Base-by-base conservation (phyloP, 2,797 vertebrate species). In the Falco naumanni region DNA sequence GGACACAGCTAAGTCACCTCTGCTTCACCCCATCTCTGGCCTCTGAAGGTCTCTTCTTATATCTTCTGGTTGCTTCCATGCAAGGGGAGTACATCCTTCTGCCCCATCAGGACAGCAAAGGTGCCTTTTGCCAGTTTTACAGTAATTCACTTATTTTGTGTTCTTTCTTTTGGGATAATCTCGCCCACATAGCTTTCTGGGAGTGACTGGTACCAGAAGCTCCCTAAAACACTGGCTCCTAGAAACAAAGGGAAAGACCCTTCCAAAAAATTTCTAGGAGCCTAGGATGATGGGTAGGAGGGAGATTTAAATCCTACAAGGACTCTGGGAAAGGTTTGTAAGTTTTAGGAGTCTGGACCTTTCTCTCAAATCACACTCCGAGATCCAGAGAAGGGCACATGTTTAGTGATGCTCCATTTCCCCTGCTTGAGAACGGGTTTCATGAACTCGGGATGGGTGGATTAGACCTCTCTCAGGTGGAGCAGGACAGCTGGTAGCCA, bases 391-490 rank as follows among this genome's bases (percentile, higher is more conserved):
- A 43, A 51, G 4, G 22, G 16, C 50, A 14, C 5, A 31, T 12
- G 8, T 70, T 17, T 77, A 43, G 66, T 31, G 69, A 25, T 78
- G 66, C 5, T 76, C 18, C 7, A 1, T 4, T 5, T 41, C 26
- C 6, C 13, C 3, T 53, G 31, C 7, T 43, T 28, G 18, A 61
- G 54, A 31, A 48, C 31, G 39, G 31, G 10, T 47, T 77, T 70
- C 3, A 15, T 11, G 15, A 78, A 65, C 7, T 59, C 13, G 0
- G 0, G 22, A 12, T 19, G 37, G 24, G 8, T 60, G 22, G 10
- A 50, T 76, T 29, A 41, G 53, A 24, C 25, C 28, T 22, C 9
- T 72, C 13, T 41, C 1, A 6, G 34, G 26, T 43, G 34, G 18
- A 33, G 16, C 17, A 33, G 51, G 22, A 31, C 39, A 61, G 29